Evolutionary conservation across 2,888 invertebrate genomes (phyloP), one percentile per base, ranked within the genome.

Genomic region (Galerucella calmariensis): DNA sequence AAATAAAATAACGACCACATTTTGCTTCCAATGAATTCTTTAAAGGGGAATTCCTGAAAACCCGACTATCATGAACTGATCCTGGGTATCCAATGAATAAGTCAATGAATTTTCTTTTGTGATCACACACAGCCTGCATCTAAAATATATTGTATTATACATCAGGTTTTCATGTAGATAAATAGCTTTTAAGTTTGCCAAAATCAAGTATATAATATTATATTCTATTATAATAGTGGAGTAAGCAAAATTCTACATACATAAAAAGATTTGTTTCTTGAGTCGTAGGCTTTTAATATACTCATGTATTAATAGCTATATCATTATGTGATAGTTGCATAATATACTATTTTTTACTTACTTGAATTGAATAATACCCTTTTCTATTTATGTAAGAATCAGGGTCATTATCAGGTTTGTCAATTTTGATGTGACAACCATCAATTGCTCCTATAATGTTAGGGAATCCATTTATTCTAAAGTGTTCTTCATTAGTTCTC

Each of bases 391-490:
- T n/a, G n/a, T 75, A 75, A 4, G 72, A 72, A 62, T 73, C 75
- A 27, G 75, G 67, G 46, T 75, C 62, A 48, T 66, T 67, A 35
- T 71, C 56, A 27, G 72, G 67, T 48, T 72, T 67, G 53, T 75
- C 75, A 61, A 75, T 44, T 67, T 72, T 73, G 14, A 76, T 67
- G 68, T 74, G 77, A 48, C 61, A 27, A 12, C 74, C 72, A 72
- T 77, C 76, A 46, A 46, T 46, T 46, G 44, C 44, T 6, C 44
- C 44, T 46, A 46, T 46, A 46, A 46, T 46, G 44, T 70, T 70
- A 27, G 76, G 76, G 56, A 79, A 79, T 44, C 35, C 44, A 16
- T 53, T 63, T 16, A 35, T 46, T 6, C 20, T 63, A 46, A 70
- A 70, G 66, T 70, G 63, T 24, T 46, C 16, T 66, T 10, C 44